These are phyloP conservation scores for Galerucella calmariensis DNA, from an alignment of 2,888 invertebrate species.

Conservation along the genomic window DNA sequence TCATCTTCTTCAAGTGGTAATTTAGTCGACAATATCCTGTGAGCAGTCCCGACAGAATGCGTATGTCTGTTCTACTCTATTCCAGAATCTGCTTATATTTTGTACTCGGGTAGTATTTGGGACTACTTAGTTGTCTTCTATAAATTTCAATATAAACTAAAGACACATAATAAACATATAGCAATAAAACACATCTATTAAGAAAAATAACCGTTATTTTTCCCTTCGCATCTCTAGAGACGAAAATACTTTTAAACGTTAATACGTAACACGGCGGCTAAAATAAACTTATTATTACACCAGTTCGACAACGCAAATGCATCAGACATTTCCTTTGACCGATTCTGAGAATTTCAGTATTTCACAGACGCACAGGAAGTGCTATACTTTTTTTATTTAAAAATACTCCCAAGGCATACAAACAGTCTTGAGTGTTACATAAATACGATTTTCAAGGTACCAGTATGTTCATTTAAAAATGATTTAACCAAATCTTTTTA, in stretches of 20 bases:
- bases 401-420: background rate
- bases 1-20: too few species aligned
- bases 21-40: too few species aligned
- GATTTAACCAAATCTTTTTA: too few species aligned
- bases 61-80: too few species aligned
- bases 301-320: background rate
- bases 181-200: too few species aligned
- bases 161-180: too few species aligned
- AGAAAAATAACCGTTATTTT: background rate
- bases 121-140: too few species aligned
- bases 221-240: background rate
- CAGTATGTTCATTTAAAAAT: too few species aligned
- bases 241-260: background rate
- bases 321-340: constrained; percentile 1
- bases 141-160: too few species aligned
- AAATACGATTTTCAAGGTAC: constrained; percentile 7
- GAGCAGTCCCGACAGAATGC: too few species aligned
- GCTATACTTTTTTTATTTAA: background rate
- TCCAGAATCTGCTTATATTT: too few species aligned
- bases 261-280: constrained; percentile 1
- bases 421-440: background rate
- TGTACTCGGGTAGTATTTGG: too few species aligned
- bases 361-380: background rate
- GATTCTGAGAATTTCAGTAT: background rate
- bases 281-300: constrained; percentile 8